These are phyloP conservation scores for Heliconius eleuchia DNA, from an alignment of 1,140 invertebrate genomes.

Conservation along the genomic window DNA sequence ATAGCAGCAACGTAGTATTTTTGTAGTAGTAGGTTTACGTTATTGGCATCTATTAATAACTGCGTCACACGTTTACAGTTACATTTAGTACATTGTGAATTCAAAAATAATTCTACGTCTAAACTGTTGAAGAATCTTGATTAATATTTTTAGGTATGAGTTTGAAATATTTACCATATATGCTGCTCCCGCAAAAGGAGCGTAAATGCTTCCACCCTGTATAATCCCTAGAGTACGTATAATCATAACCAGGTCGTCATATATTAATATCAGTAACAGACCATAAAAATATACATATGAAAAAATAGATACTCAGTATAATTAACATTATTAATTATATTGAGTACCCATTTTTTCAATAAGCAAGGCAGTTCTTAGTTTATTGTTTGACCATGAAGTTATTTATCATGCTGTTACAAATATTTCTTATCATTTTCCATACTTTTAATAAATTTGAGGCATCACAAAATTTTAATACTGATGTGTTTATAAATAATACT, in stretches of 20 bases:
- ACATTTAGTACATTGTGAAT: no score
- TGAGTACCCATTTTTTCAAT: background rate
- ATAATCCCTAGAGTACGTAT: background rate
- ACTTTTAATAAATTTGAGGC: background rate
- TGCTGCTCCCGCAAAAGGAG: no score
- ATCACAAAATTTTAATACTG: background rate
- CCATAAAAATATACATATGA: no score
- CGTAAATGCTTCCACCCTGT: no score
- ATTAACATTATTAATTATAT: background rate
- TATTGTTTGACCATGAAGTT: background rate
- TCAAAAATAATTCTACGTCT: no score
- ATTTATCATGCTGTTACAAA: background rate
- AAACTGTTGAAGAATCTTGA: no score
- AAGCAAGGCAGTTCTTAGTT: background rate
- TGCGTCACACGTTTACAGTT: no score
- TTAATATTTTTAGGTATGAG: no score
- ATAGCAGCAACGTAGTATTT: no score
- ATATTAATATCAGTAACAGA: background rate
- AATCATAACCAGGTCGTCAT: background rate
- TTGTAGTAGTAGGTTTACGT: no score
- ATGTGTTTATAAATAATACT: background rate
- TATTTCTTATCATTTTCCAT: background rate
- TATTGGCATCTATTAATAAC: no score
- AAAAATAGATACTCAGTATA: background rate
- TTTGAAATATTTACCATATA: no score